Percentiles rank a stretch among this genome's conserved stretches.
These are phyloP conservation scores for Karalla daura DNA, from an alignment of 2,797 vertebrate genomes.

Conservation along the genomic window DNA sequence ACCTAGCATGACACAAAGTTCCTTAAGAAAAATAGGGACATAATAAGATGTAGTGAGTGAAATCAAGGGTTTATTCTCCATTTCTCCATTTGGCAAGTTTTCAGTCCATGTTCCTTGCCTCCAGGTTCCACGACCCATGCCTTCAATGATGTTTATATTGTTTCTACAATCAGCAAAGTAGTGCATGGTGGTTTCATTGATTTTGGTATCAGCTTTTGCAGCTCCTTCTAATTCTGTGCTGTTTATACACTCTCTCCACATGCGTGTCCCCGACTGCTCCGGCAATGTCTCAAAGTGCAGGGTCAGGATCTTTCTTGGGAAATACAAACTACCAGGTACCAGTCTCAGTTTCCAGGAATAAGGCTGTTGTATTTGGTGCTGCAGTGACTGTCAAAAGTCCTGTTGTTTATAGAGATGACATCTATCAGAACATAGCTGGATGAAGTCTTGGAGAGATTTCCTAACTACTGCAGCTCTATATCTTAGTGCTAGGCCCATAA, in stretches of 20 bases:
- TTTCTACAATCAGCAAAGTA: constrained; percentile 5
- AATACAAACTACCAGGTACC: neutral
- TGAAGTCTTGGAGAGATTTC: constrained; percentile 1
- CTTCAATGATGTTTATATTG: neutral
- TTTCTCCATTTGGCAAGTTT: constrained; percentile 20
- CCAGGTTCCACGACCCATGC: neutral
- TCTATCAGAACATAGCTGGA: neutral
- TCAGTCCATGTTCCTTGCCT: neutral
- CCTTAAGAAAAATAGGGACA: constrained; percentile 7
- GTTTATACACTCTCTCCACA: neutral
- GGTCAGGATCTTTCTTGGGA: neutral
- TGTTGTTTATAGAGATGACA: neutral
- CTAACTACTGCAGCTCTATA: neutral
- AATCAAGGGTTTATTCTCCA: neutral
- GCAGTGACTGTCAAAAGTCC: neutral
- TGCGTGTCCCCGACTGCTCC: neutral
- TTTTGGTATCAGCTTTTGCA: constrained; percentile 35
- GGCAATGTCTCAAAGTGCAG: no score
- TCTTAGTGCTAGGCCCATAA: neutral
- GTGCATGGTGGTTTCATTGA: constrained; percentile 5
- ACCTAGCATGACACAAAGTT: neutral
- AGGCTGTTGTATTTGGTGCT: constrained; percentile 16
- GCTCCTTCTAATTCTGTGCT: neutral
- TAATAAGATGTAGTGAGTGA: neutral
- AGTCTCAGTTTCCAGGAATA: neutral